Evolutionary conservation across 2,113 vertebrate genomes (phyloP), one percentile per base, ranked within the genome.

Genomic region (Loxodonta africana): DNA sequence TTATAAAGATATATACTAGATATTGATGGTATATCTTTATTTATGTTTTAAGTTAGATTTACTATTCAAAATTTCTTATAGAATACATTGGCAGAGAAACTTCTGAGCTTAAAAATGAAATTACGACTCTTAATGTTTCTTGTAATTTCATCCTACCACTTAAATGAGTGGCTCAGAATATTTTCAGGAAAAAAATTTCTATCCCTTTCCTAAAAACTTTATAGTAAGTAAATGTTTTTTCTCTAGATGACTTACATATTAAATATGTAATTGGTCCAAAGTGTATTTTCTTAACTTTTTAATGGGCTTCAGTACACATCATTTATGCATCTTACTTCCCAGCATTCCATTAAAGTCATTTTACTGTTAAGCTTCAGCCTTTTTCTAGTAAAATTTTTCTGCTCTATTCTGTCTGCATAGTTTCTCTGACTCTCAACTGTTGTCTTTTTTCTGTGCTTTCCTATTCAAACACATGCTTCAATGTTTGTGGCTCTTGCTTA

Each of bases 401-500:
- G 97, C 98, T 98, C 97, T 98, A 18, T 98, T 98, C 98, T 98
- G 98, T 99, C 98, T 98, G 98, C 98, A 98, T 98, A 95, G 81
- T 98, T 98, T 98, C 96, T 98, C 98, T 97, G 96, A 98, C 96
- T 97, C 97, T 98, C 98, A 98, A 98, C 98, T 98, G 97, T 98
- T 98, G 98, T 99, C 99, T 99, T 98, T 99, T 99, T 98, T 98
- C 98, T 99, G 99, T 99, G 98, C 98, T 99, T 98, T 99, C 97
- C 98, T 99, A 95, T 98, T 98, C 98, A 98, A 99, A 99, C 98
- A 99, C 99, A 99, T 99, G 99, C 99, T 99, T 99, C 99, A 99
- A 99, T 99, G 99, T 99, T 99, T 99, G 99, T 99, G 98, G 99
- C 99, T 99, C 99, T 99, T 99, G 99, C 99, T 99, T 99, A 98